Evolutionary conservation across 2,797 vertebrate species (phyloP).

Genomic region (Ataeniobius toweri): DNA sequence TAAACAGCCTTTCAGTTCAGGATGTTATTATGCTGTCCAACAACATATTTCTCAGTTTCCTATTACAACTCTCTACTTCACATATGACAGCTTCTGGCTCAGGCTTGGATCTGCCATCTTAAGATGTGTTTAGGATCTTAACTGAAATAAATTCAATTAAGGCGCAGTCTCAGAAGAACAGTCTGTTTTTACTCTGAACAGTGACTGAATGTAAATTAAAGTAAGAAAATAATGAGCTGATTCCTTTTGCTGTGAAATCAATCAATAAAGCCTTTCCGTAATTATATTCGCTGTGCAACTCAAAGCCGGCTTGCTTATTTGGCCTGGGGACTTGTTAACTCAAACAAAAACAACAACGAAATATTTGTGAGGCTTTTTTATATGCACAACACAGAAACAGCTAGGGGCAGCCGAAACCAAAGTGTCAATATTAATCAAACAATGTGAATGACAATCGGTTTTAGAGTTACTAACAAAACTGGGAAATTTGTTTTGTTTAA

Average conservation of each 20-base stretch:
- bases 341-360: conserved; percentile 17
- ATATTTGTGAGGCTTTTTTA: conserved; percentile 1
- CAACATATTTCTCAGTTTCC: conserved; percentile 71
- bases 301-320: conserved; percentile 1
- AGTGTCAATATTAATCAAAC: not conserved
- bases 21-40: conserved; percentile 47
- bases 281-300: conserved; percentile 23
- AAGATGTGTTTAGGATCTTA: not conserved
- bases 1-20: conserved; percentile 18
- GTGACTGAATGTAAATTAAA: conserved; percentile 22
- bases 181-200: conserved; percentile 1
- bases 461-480: conserved; percentile 7
- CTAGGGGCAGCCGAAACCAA: conserved; percentile 13
- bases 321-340: conserved; percentile 9
- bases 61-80: conserved; percentile 45
- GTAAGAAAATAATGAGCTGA: conserved; percentile 15
- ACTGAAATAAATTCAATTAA: not conserved
- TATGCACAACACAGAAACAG: not conserved
- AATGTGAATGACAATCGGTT: conserved; percentile 13
- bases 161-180: not conserved
- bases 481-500: not conserved
- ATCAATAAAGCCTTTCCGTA: not conserved
- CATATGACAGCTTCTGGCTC: conserved; percentile 61
- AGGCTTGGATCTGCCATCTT: conserved; percentile 28
- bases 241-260: not conserved